A percentile compares a stretch with the other conserved stretches of the same genome.
phyloP scores from a whole-genome alignment of 2,113 vertebrate species.

The Syngnathus typhle region DNA sequence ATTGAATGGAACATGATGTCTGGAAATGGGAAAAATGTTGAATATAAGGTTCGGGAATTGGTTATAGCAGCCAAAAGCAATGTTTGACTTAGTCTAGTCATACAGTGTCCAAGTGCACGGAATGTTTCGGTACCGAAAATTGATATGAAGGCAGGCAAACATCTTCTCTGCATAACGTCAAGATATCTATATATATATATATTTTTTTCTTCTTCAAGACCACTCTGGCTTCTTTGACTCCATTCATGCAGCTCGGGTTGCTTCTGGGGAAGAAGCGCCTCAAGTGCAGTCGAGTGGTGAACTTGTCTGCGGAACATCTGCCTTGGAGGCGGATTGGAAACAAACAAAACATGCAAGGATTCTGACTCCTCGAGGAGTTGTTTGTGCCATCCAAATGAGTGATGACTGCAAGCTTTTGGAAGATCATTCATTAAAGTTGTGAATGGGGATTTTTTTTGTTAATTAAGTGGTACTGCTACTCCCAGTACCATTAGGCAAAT shows the following conservation, averaged over 20 bases:
- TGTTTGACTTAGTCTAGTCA: not conserved
- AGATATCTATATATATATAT: too few relatives aligned
- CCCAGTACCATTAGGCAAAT: not conserved
- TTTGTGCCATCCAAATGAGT: conserved; percentile 1
- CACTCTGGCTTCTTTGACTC: not conserved
- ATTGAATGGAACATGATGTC: not conserved
- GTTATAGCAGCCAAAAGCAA: not conserved
- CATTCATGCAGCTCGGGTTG: not conserved
- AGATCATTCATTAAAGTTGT: not conserved
- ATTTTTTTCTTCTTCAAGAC: not conserved
- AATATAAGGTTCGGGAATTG: not conserved
- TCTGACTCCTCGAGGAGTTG: not conserved
- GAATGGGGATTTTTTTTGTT: not conserved
- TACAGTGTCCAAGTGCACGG: not conserved
- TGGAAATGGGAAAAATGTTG: not conserved
- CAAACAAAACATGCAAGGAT: not conserved
- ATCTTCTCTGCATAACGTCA: not conserved
- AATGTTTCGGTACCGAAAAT: not conserved
- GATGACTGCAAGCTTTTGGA: not conserved
- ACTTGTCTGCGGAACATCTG: not conserved
- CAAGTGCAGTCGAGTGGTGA: not conserved
- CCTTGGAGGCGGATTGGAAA: not conserved
- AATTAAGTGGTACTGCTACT: not conserved
- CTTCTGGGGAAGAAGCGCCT: not conserved
- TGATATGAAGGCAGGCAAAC: not conserved